Percentiles rank a stretch among this genome's conserved stretches.
Conservation (phyloP, 2,888 invertebrate genomes). For the Chrysotoxum bicinctum region DNA sequence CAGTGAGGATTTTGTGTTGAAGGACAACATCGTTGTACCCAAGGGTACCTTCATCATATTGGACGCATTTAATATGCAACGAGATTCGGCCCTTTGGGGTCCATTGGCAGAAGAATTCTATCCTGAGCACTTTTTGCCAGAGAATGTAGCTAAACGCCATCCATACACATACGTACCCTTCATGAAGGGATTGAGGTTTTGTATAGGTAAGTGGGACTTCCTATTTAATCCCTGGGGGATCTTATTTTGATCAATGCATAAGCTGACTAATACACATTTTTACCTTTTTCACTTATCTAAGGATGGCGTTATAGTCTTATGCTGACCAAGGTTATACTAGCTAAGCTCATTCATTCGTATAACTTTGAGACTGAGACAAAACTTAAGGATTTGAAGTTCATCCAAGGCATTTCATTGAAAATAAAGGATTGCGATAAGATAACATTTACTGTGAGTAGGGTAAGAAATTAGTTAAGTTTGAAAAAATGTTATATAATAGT, state of each 20-base stretch:
- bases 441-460: constrained; percentile 62
- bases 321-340: constrained; percentile 78
- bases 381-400: constrained; percentile 77
- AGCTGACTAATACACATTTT: constrained; percentile 14
- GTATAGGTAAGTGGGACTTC: constrained; percentile 76
- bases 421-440: constrained; percentile 73
- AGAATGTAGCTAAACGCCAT: constrained; percentile 74
- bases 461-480: constrained; percentile 18
- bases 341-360: constrained; percentile 77
- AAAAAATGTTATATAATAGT: no score
- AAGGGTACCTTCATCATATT: constrained; percentile 78
- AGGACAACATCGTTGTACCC: constrained; percentile 75
- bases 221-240: not conserved
- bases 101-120: constrained; percentile 77
- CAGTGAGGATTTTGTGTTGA: constrained; percentile 77
- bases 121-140: constrained; percentile 77
- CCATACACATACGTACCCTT: constrained; percentile 79
- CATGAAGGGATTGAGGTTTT: constrained; percentile 79
- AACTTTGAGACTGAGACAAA: constrained; percentile 77
- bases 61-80: constrained; percentile 80
- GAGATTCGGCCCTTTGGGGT: constrained; percentile 78
- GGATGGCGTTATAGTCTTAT: constrained; percentile 79
- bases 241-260: not conserved
- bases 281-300: constrained; percentile 45
- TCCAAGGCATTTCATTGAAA: constrained; percentile 79